These are phyloP conservation scores for Zosterops pallidus DNA, from an alignment of 2,113 vertebrate species.

Conservation along the genomic window DNA sequence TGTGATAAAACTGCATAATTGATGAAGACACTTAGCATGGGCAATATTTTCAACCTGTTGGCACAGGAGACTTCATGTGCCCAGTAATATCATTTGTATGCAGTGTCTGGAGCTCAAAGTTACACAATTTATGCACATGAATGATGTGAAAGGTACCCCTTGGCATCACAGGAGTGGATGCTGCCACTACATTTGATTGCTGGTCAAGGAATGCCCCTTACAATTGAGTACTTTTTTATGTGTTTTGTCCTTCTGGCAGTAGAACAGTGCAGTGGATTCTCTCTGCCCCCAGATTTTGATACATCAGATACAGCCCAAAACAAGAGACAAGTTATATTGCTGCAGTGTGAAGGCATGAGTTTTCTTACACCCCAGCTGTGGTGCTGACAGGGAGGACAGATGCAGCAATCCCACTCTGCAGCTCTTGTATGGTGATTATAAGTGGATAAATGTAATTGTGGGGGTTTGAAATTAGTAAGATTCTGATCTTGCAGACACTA, in stretches of 20 bases:
- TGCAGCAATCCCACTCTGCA: not conserved
- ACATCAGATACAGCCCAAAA: not conserved
- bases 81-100: not conserved
- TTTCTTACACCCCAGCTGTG: not conserved
- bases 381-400: not conserved
- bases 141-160: not conserved
- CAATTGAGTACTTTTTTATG: not conserved
- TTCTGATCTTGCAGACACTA: not conserved
- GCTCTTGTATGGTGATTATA: not conserved
- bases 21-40: not conserved
- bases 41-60: not conserved
- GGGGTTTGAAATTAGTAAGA: not conserved
- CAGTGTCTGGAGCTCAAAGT: not conserved
- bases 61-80: not conserved
- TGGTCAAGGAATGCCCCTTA: not conserved
- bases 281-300: not conserved
- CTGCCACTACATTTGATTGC: not conserved
- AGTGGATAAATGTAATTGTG: not conserved
- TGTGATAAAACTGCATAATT: not conserved
- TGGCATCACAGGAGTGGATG: not conserved
- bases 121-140: not conserved
- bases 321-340: not conserved
- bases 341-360: not conserved
- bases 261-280: not conserved
- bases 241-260: not conserved